Evolutionary conservation across 2,888 invertebrate genomes (phyloP).

Genomic region (Heliconius sara): DNA sequence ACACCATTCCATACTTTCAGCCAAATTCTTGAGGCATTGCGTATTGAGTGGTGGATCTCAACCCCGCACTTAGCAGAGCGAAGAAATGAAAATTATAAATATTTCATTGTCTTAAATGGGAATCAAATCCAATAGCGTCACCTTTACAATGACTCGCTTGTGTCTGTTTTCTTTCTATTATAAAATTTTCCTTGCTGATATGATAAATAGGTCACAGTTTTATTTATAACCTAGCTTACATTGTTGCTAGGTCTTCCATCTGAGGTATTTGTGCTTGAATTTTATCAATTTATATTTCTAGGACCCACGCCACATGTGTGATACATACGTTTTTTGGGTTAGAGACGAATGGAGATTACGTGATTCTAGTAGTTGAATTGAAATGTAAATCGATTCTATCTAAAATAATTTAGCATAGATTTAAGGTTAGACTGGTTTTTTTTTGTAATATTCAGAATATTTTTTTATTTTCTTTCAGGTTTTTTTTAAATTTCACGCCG

Average conservation of each 20-base stretch:
- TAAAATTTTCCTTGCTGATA: background rate
- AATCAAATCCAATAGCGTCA: background rate
- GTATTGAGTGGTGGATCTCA: background rate
- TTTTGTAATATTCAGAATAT: too few relatives aligned
- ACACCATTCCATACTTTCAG: background rate
- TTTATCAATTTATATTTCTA: constrained; percentile 20
- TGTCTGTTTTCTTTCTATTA: background rate
- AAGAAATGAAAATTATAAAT: background rate
- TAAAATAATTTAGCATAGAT: background rate
- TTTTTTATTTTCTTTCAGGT: too few relatives aligned
- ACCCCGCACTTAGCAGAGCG: background rate
- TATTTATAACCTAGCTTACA: constrained; percentile 2
- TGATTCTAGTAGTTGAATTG: constrained; percentile 27
- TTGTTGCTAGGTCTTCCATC: constrained; percentile 11
- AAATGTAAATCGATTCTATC: background rate
- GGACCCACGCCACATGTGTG: constrained; percentile 20
- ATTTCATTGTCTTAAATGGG: background rate
- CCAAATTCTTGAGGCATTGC: background rate
- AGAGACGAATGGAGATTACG: constrained; percentile 35
- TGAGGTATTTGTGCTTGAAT: background rate
- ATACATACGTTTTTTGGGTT: constrained; percentile 25
- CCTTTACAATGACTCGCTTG: background rate
- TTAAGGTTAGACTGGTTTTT: background rate
- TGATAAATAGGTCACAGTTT: background rate
- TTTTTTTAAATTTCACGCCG: too few relatives aligned